Evolutionary conservation across 2,888 invertebrate genomes (phyloP).

Genomic region (Phymatocera aterrima): DNA sequence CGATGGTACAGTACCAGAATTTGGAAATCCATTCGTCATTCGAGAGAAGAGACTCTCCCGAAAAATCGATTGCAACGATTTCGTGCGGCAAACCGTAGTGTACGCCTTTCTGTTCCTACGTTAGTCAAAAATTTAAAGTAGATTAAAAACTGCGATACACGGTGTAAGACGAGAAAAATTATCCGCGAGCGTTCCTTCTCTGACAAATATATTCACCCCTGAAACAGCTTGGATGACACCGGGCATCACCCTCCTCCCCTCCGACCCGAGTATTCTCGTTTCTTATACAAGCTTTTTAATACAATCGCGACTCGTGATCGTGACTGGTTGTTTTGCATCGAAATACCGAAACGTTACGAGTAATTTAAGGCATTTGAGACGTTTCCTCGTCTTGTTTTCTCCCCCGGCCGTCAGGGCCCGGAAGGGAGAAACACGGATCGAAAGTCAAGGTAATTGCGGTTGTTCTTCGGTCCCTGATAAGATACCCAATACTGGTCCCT

Average conservation of each 20-base stretch:
- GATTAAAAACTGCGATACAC: too few species aligned
- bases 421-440: neutral
- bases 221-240: neutral
- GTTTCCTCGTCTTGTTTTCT: neutral
- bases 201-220: too few species aligned
- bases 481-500: constrained; percentile 6
- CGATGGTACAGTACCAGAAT: too few species aligned
- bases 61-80: too few species aligned
- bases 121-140: too few species aligned
- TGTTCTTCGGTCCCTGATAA: neutral
- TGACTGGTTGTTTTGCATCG: constrained; percentile 3
- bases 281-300: neutral
- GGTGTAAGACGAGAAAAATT: too few species aligned
- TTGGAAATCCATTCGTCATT: too few species aligned
- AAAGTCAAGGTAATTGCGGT: constrained; percentile 33
- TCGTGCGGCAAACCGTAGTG: too few species aligned
- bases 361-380: constrained; percentile 13
- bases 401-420: neutral
- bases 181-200: too few species aligned
- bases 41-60: too few species aligned
- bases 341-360: neutral
- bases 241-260: neutral
- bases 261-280: neutral
- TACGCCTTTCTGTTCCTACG: too few species aligned
- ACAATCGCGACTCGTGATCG: neutral